phyloP scores from a whole-genome alignment of 2,113 vertebrate genomes.

The Oreotragus oreotragus region DNA sequence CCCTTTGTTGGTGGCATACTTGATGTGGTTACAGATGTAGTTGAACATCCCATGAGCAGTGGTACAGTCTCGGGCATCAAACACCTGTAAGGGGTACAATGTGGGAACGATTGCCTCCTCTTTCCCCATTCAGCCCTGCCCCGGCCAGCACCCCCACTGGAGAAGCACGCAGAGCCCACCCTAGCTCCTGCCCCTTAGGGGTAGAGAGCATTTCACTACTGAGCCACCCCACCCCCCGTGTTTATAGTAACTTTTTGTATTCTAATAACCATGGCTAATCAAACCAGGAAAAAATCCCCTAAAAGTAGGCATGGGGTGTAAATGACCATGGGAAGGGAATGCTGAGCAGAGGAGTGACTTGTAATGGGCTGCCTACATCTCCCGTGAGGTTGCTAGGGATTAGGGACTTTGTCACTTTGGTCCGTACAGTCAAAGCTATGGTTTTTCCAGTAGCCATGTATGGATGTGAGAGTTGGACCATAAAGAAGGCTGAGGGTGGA shows the following conservation, averaged over 20 bases:
- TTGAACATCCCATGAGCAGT: conserved; percentile 99
- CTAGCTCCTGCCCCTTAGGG: not conserved
- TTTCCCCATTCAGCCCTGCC: not conserved
- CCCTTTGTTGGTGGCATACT: conserved; percentile 98
- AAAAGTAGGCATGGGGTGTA: not conserved
- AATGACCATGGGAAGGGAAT: not conserved
- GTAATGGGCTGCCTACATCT: not conserved
- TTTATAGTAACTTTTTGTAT: not conserved
- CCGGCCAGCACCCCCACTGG: not conserved
- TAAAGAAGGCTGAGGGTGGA: not conserved
- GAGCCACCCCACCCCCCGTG: not conserved
- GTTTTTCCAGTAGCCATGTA: not conserved
- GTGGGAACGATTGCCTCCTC: rapidly evolving
- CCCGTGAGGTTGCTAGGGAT: not conserved
- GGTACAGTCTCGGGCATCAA: conserved; percentile 97
- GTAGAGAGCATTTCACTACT: rapidly evolving
- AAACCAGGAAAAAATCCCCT: not conserved
- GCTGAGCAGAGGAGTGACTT: too few species aligned
- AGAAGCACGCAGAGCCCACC: not conserved
- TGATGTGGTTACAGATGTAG: conserved; percentile 98
- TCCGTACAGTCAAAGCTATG: not conserved
- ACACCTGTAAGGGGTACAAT: conserved; percentile 84
- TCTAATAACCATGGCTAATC: not conserved
- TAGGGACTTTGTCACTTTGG: not conserved
- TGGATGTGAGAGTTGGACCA: not conserved